phyloP scores from a whole-genome alignment of 2,797 vertebrate genomes.

The Pantherophis vulpinus region DNA sequence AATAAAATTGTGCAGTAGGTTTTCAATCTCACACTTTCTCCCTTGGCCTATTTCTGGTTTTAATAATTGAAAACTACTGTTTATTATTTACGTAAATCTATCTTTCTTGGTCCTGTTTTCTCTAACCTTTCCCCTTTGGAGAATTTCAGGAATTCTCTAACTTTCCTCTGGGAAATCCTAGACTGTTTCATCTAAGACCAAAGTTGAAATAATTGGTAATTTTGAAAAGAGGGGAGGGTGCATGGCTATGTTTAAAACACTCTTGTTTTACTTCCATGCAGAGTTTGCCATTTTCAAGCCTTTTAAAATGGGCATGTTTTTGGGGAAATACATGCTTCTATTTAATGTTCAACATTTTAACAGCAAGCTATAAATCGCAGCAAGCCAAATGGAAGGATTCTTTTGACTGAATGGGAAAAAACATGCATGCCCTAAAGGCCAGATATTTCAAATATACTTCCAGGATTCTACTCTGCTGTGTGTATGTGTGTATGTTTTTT shows the following conservation, averaged over 20 bases:
- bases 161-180: constrained; percentile 70
- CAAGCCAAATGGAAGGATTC: constrained; percentile 42
- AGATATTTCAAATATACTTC: constrained; percentile 46
- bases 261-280: constrained; percentile 47
- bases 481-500: background rate
- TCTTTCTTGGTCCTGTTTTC: constrained; percentile 70
- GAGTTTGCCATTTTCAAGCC: constrained; percentile 27
- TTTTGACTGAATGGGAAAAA: constrained; percentile 36
- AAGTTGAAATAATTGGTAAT: constrained; percentile 51
- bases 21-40: constrained; percentile 52
- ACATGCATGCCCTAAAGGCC: constrained; percentile 18
- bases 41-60: constrained; percentile 57
- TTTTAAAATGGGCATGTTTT: constrained; percentile 43
- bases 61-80: constrained; percentile 76
- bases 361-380: constrained; percentile 46
- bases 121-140: constrained; percentile 78
- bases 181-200: constrained; percentile 72
- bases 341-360: constrained; percentile 43
- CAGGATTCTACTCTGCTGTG: constrained; percentile 16
- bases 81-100: constrained; percentile 75
- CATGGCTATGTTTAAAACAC: constrained; percentile 55
- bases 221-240: constrained; percentile 1
- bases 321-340: constrained; percentile 46
- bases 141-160: constrained; percentile 78
- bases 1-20: constrained; percentile 42